A percentile compares a stretch with the other conserved stretches of the same genome.
Evolutionary conservation across 2,797 vertebrate species (phyloP).

Genomic region (Eulemur rubriventer): DNA sequence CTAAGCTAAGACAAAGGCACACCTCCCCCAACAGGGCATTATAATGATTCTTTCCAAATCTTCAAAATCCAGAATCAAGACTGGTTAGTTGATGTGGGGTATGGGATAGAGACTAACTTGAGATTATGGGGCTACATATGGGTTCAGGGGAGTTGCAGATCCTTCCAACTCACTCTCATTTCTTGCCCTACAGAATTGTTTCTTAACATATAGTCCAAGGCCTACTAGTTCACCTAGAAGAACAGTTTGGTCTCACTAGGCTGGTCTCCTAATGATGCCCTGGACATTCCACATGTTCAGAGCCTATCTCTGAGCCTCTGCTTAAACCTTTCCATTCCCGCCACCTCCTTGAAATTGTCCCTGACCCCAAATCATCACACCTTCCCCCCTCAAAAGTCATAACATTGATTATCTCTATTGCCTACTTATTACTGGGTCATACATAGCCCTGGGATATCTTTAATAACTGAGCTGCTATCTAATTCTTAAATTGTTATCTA

Average conservation of each 20-base stretch:
- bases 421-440: neutral
- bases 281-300: neutral
- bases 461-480: neutral
- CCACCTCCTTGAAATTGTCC: neutral
- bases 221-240: neutral
- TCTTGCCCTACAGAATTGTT: neutral
- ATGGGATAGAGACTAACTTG: neutral
- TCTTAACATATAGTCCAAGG: neutral
- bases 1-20: neutral
- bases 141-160: neutral
- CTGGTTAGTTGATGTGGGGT: neutral
- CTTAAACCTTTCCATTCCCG: conserved; percentile 14
- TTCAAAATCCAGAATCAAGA: conserved; percentile 15
- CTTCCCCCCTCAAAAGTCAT: neutral
- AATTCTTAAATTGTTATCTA: neutral
- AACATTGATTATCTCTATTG: neutral
- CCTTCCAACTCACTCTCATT: neutral
- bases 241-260: conserved; percentile 22
- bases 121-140: neutral
- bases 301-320: neutral
- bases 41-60: conserved; percentile 24
- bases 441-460: neutral
- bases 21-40: neutral
- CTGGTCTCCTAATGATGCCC: neutral
- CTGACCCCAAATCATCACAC: neutral